These are phyloP conservation scores for Apis dorsata DNA, from an alignment of 1,140 invertebrate species.

Conservation along the genomic window DNA sequence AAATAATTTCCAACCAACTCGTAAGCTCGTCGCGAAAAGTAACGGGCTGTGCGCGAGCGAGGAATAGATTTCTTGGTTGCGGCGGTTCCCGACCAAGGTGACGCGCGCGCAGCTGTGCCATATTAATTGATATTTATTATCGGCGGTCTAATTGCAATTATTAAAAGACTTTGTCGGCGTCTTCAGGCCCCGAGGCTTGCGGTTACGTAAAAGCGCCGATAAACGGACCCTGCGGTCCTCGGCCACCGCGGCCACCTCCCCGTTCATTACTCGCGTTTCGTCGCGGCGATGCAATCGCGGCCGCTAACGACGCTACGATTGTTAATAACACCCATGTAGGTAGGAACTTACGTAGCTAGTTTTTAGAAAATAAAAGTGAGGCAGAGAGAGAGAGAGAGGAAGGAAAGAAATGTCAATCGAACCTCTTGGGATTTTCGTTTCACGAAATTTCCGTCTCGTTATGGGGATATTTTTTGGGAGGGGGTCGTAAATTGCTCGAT, in stretches of 20 bases:
- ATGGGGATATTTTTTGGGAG: not conserved
- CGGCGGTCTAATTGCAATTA: conserved; percentile 76
- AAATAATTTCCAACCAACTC: no score
- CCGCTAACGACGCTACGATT: conserved; percentile 20
- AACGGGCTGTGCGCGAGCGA: no score
- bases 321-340: conserved; percentile 1
- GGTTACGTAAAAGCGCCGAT: conserved; percentile 76
- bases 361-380: no score
- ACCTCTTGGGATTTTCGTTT: no score
- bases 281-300: conserved; percentile 62
- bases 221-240: conserved; percentile 72
- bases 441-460: no score
- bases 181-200: conserved; percentile 70
- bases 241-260: conserved; percentile 32
- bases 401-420: no score
- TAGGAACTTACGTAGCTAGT: no score
- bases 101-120: conserved; percentile 55
- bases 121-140: conserved; percentile 79
- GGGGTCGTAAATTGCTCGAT: conserved; percentile 67
- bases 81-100: not conserved
- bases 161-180: conserved; percentile 78
- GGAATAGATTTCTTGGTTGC: no score
- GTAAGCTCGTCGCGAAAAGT: no score
- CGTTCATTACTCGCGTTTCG: conserved; percentile 70
- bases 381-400: no score